Conservation (phyloP, 2,113 vertebrate species). For the Prolemur simus region DNA sequence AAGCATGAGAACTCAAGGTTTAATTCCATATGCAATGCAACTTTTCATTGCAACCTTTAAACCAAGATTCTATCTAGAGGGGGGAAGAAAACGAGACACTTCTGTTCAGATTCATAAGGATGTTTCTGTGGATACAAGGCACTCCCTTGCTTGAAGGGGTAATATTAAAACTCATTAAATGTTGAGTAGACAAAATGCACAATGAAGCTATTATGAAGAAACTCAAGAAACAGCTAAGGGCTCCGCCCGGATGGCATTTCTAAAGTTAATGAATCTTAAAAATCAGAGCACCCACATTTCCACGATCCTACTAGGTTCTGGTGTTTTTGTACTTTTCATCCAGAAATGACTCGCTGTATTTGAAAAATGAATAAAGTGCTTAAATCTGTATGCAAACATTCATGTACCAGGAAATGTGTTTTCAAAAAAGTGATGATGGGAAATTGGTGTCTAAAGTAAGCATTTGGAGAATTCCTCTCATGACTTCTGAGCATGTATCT, state of each 20-base stretch:
- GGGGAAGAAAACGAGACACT: constrained; percentile 72
- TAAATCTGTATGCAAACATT: constrained; percentile 33
- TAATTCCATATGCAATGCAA: neutral
- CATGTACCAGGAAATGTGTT: neutral
- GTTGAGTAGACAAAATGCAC: constrained; percentile 71
- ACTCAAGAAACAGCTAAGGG: constrained; percentile 41
- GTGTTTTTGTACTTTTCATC: constrained; percentile 8
- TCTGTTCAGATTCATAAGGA: constrained; percentile 79
- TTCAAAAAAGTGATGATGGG: constrained; percentile 8
- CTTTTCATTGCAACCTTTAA: constrained; percentile 51
- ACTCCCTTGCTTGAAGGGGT: constrained; percentile 78
- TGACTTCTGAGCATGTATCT: neutral
- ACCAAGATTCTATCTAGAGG: constrained; percentile 66
- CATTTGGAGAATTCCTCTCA: constrained; percentile 34
- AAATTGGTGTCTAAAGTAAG: constrained; percentile 33
- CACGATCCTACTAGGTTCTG: neutral
- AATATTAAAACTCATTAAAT: constrained; percentile 81
- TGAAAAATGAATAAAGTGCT: neutral
- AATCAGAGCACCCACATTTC: constrained; percentile 32
- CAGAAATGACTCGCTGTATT: constrained; percentile 33
- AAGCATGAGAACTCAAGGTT: neutral
- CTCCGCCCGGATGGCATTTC: constrained; percentile 67
- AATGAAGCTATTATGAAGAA: constrained; percentile 80
- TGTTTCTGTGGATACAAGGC: constrained; percentile 79
- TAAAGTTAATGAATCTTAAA: constrained; percentile 57